Percentiles rank a stretch among this genome's conserved stretches.
phyloP scores from a whole-genome alignment of 2,888 invertebrate genomes.

The Blomia tropicalis region DNA sequence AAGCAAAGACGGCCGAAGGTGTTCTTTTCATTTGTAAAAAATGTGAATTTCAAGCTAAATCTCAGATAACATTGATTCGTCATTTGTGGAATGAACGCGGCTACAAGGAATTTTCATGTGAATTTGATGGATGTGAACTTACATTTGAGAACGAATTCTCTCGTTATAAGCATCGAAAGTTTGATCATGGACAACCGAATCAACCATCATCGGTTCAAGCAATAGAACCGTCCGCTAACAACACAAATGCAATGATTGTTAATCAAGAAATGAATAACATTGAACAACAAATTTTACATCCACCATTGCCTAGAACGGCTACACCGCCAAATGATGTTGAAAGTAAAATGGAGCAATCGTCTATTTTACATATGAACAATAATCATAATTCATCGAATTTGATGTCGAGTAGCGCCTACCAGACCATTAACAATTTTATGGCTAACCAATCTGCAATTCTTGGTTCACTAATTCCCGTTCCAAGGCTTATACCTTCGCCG shows the following conservation, averaged over 20 bases:
- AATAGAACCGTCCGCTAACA: background rate
- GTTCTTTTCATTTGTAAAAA: conserved; percentile 16
- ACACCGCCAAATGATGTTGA: background rate
- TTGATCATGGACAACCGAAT: conserved; percentile 10
- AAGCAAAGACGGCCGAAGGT: background rate
- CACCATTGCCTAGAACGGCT: background rate
- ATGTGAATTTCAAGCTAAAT: conserved; percentile 17
- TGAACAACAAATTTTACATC: background rate
- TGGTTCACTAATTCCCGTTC: background rate
- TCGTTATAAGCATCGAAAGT: conserved; percentile 19
- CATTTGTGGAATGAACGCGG: conserved; percentile 21
- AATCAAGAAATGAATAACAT: background rate
- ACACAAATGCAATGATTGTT: background rate
- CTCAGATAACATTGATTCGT: conserved; percentile 19
- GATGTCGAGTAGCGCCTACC: background rate
- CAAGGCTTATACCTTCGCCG: too few relatives aligned
- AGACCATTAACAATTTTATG: background rate
- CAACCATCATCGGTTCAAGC: background rate
- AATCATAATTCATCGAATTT: background rate
- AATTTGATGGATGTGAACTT: conserved; percentile 9
- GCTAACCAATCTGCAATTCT: background rate
- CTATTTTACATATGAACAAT: background rate
- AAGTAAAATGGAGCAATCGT: background rate
- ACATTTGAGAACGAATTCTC: conserved; percentile 21
- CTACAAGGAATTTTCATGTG: conserved; percentile 1